Evolutionary conservation across 1,140 invertebrate genomes (phyloP).

Genomic region (Lerema accius): DNA sequence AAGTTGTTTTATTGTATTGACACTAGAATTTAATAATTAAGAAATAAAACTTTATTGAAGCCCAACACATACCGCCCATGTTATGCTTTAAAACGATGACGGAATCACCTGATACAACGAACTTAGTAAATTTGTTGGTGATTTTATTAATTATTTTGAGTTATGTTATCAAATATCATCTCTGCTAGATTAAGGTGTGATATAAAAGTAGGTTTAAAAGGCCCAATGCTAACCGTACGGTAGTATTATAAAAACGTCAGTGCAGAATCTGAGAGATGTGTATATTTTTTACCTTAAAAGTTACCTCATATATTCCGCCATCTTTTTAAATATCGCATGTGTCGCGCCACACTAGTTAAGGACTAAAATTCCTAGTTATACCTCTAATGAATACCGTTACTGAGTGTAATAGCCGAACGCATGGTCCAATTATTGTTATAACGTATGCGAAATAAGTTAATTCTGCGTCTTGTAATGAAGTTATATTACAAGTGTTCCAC

Average conservation of each 20-base stretch:
- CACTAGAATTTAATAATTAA: too few species aligned
- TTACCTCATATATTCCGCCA: constrained; percentile 7
- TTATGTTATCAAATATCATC: background rate
- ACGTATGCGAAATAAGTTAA: constrained; percentile 23
- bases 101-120: constrained; percentile 6
- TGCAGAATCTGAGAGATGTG: too few species aligned
- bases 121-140: background rate
- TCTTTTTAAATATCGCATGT: constrained; percentile 15
- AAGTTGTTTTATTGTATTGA: too few species aligned
- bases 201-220: too few species aligned
- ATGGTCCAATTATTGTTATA: constrained; percentile 27
- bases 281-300: too few species aligned
- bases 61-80: background rate
- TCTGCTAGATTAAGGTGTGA: background rate
- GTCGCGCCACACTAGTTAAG: background rate
- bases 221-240: too few species aligned
- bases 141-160: constrained; percentile 3
- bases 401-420: constrained; percentile 3
- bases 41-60: background rate
- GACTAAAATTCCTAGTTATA: background rate
- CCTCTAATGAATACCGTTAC: too few species aligned
- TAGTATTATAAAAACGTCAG: too few species aligned
- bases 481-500: background rate
- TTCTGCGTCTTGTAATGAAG: constrained; percentile 11
- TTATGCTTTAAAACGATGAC: constrained; percentile 14